Conservation (phyloP, 2,797 vertebrate genomes). For the Paratrypauchen microcephalus region DNA sequence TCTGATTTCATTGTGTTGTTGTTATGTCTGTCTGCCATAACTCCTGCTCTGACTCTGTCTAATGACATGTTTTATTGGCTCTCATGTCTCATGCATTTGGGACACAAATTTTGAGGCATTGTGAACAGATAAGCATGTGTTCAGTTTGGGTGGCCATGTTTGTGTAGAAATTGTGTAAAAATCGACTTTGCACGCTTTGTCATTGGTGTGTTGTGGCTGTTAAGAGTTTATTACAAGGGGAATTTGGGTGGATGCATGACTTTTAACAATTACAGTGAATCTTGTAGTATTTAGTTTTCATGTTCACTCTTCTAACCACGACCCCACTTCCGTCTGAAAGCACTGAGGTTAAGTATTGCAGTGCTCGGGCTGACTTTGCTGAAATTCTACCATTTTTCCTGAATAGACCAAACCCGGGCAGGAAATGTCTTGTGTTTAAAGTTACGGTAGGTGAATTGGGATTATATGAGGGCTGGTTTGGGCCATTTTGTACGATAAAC, state of each 20-base stretch:
- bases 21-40: slow-evolving; percentile 19
- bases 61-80: slow-evolving; percentile 24
- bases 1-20: slow-evolving; percentile 40
- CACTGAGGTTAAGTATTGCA: slow-evolving; percentile 42
- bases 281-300: slow-evolving; percentile 59
- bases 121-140: slow-evolving; percentile 31
- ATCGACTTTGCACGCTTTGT: slow-evolving; percentile 33
- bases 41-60: slow-evolving; percentile 1
- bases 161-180: slow-evolving; percentile 15
- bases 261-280: slow-evolving; percentile 10
- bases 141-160: slow-evolving; percentile 52
- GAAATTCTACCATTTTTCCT: slow-evolving; percentile 14
- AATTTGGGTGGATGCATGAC: slow-evolving; percentile 19
- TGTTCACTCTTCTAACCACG: slow-evolving; percentile 41
- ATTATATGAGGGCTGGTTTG: slow-evolving; percentile 9
- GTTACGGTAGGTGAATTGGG: neutral
- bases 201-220: slow-evolving; percentile 39
- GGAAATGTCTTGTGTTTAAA: neutral
- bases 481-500: neutral
- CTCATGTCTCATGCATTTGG: slow-evolving; percentile 20
- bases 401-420: slow-evolving; percentile 15
- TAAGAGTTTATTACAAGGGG: slow-evolving; percentile 26
- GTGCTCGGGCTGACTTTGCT: slow-evolving; percentile 34
- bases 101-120: slow-evolving; percentile 20
- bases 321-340: slow-evolving; percentile 65